Percentiles rank a stretch among this genome's conserved stretches.
Conservation (phyloP, 2,888 invertebrate species). For the Diaprepes abbreviatus region DNA sequence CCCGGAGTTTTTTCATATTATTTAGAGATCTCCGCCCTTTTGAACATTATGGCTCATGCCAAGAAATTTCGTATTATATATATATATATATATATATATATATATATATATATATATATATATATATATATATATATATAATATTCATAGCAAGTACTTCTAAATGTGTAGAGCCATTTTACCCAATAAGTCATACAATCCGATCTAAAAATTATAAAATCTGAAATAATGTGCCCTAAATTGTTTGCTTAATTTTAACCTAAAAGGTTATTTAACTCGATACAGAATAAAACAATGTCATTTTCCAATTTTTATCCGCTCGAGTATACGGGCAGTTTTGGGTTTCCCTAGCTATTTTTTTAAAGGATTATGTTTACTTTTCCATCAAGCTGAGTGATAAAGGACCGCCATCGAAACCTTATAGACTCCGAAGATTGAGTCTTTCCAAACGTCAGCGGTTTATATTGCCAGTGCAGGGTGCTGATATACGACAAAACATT, state of each 20-base stretch:
- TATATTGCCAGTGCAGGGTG: constrained; percentile 11
- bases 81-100: no score
- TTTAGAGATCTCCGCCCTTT: no score
- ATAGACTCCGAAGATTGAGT: constrained; percentile 30
- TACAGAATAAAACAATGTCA: constrained; percentile 10
- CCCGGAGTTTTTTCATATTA: no score
- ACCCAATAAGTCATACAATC: no score
- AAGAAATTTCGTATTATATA: no score
- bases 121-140: no score
- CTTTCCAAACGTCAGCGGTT: constrained; percentile 19
- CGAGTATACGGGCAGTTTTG: constrained; percentile 4
- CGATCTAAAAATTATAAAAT: no score
- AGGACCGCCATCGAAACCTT: constrained; percentile 30
- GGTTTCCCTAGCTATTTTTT: constrained; percentile 20
- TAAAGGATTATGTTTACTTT: constrained; percentile 23
- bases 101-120: no score
- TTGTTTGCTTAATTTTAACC: background rate
- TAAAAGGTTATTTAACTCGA: background rate
- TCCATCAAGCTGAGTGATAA: constrained; percentile 32
- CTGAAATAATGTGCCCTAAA: no score
- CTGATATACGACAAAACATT: constrained; percentile 23
- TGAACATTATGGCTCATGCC: no score
- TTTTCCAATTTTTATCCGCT: constrained; percentile 22
- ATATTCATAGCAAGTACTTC: no score
- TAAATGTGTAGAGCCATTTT: no score